A percentile compares a stretch with the other conserved stretches of the same genome.
Evolutionary conservation across 2,888 invertebrate genomes (phyloP).

Genomic region (Leptarthrus brevirostris): DNA sequence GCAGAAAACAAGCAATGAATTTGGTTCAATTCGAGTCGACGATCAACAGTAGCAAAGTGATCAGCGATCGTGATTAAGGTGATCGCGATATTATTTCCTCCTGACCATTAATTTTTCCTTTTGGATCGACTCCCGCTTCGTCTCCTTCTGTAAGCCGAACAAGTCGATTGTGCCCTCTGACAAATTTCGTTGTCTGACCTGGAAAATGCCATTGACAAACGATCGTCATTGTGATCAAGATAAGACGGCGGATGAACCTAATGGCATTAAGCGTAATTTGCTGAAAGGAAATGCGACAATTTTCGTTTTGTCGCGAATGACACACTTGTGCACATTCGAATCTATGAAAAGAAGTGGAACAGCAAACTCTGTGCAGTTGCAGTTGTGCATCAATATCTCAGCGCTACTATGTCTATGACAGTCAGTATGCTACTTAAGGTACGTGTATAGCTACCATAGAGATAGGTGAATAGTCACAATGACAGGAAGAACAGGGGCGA

Average conservation of each 20-base stretch:
- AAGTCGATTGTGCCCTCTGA: slow-evolving; percentile 35
- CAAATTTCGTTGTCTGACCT: slow-evolving; percentile 48
- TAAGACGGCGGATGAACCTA: slow-evolving; percentile 49
- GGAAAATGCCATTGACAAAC: slow-evolving; percentile 46
- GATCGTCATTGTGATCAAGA: slow-evolving; percentile 48
- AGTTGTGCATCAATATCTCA: background rate
- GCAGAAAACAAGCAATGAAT: slow-evolving; percentile 32
- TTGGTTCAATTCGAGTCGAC: slow-evolving; percentile 27
- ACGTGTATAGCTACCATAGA: background rate
- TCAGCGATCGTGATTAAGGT: slow-evolving; percentile 66
- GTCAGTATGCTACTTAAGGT: slow-evolving; percentile 7
- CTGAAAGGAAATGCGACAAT: slow-evolving; percentile 51
- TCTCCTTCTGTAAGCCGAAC: background rate
- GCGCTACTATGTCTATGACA: background rate
- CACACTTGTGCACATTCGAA: slow-evolving; percentile 44
- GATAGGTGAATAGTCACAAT: slow-evolving; percentile 37
- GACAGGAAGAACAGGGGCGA: slow-evolving; percentile 42
- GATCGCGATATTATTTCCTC: slow-evolving; percentile 67
- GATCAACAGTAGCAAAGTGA: slow-evolving; percentile 58
- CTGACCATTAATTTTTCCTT: slow-evolving; percentile 43
- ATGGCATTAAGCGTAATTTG: slow-evolving; percentile 49
- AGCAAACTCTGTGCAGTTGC: background rate
- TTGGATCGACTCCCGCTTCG: background rate
- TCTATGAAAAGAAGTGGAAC: slow-evolving; percentile 35
- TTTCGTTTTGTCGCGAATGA: slow-evolving; percentile 47